Evolutionary conservation across 2,113 vertebrate genomes (phyloP), one percentile per base, ranked within the genome.

Genomic region (Toxostoma redivivum): DNA sequence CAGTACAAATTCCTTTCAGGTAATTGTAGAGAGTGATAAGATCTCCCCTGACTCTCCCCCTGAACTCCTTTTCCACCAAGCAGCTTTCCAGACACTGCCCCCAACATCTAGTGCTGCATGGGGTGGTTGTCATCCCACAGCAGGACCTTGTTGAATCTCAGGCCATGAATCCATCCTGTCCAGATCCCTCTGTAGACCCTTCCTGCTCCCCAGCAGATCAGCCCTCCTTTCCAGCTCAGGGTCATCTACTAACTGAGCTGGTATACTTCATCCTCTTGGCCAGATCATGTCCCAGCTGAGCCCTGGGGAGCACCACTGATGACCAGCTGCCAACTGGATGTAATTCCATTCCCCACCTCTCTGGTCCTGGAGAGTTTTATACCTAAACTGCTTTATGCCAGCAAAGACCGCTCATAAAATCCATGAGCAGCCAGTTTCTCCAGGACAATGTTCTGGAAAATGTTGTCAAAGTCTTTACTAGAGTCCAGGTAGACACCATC

Each of bases 11-110:
- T 74, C 13, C 15, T 60, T 60, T 67, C n/a, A 53, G 37, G 10
- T 5, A n/a, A 45, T 4, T 60, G 4, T 35, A 40, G n/a, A 35
- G 45, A 40, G 20, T 0, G 0, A 6, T 15, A 73, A 51, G 12
- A 7, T 38, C 12, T 38, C 27, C 44, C 13, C 20, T 30, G 16
- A 66, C 14, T 10, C 19, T 30, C 10, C 7, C 12, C 4, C 12
- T 53, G 28, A n/a, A 38, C 16, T 25, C 19, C 7, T 45, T 81
- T 81, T 60, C 14, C 17, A 51, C 20, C 24, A n/a, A 65, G 45
- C 28, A 51, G 15, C 50, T 30, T 30, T 51, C 16, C 10, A 51
- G 50, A 51, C 50, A 51, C 50, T 51, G 50, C 25, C 3, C 50
- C 50, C 25, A 51, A 15, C 0, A 0, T 65, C 12, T 37, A 57